Evolutionary conservation across 2,888 invertebrate genomes (phyloP).

Genomic region (Tipula confusa): DNA sequence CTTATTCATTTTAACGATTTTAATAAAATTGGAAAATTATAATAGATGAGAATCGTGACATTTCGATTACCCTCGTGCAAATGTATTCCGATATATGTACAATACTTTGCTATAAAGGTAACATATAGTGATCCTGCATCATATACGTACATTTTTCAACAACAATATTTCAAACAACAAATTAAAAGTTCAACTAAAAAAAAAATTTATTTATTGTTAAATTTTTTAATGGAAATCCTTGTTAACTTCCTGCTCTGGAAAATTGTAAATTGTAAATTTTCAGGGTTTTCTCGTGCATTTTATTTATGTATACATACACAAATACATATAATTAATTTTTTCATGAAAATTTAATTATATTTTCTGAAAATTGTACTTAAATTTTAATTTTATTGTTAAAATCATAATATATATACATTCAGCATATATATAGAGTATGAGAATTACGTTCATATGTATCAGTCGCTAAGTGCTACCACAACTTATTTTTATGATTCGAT

Average conservation of each 20-base stretch:
- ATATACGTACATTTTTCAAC: background rate
- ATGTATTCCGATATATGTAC: too few relatives aligned
- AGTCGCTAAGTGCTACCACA: conserved; percentile 20
- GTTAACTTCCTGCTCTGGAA: background rate
- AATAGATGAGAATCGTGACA: too few relatives aligned
- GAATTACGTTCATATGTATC: background rate
- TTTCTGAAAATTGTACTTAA: background rate
- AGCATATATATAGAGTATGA: background rate
- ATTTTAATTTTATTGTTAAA: background rate
- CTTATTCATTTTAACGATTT: too few relatives aligned
- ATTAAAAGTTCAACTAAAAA: background rate
- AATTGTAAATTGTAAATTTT: background rate
- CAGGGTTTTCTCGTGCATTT: background rate
- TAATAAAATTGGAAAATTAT: too few relatives aligned
- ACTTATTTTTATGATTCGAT: background rate
- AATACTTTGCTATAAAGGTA: too few relatives aligned
- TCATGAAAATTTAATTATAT: background rate
- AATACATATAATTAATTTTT: background rate
- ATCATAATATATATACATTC: too few relatives aligned
- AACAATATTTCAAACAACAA: background rate
- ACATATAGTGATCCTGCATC: too few relatives aligned
- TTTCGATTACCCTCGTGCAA: too few relatives aligned
- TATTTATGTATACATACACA: background rate
- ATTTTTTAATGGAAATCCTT: background rate
- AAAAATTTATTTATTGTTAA: too few relatives aligned